phyloP scores from a whole-genome alignment of 2,888 invertebrate species.

The Epistrophella euchroma region DNA sequence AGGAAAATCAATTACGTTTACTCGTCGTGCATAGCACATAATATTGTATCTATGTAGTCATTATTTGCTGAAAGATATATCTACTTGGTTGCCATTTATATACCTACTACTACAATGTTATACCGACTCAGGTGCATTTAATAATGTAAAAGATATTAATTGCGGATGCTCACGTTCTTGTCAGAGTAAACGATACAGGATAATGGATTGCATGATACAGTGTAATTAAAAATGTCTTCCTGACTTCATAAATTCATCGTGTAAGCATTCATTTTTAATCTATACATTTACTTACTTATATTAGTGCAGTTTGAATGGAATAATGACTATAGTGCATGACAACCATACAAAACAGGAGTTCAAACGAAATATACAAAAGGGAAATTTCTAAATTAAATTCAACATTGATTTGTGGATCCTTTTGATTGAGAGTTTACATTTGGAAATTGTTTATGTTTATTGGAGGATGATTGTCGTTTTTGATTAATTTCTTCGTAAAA shows the following conservation, averaged over 20 bases:
- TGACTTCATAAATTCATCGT: slow-evolving; percentile 56
- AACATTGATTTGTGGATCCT: slow-evolving; percentile 16
- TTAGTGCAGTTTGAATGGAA: slow-evolving; percentile 14
- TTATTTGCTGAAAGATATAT: slow-evolving; percentile 45
- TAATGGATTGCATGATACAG: slow-evolving; percentile 44
- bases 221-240: slow-evolving; percentile 56
- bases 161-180: slow-evolving; percentile 54
- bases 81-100: slow-evolving; percentile 46
- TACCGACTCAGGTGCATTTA: slow-evolving; percentile 53
- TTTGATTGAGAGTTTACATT: slow-evolving; percentile 14
- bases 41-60: neutral
- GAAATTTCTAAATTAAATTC: slow-evolving; percentile 4
- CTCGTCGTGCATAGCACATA: slow-evolving; percentile 1
- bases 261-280: slow-evolving; percentile 32
- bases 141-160: slow-evolving; percentile 68
- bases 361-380: slow-evolving; percentile 4
- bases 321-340: slow-evolving; percentile 30
- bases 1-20: slow-evolving; percentile 69
- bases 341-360: neutral
- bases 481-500: slow-evolving; percentile 4
- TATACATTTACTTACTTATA: neutral
- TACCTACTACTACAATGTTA: slow-evolving; percentile 28
- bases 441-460: neutral
- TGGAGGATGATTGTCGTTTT: neutral
- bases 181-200: slow-evolving; percentile 36